Base-by-base conservation (phyloP, 2,797 vertebrate species). In the Paratrypauchen microcephalus region DNA sequence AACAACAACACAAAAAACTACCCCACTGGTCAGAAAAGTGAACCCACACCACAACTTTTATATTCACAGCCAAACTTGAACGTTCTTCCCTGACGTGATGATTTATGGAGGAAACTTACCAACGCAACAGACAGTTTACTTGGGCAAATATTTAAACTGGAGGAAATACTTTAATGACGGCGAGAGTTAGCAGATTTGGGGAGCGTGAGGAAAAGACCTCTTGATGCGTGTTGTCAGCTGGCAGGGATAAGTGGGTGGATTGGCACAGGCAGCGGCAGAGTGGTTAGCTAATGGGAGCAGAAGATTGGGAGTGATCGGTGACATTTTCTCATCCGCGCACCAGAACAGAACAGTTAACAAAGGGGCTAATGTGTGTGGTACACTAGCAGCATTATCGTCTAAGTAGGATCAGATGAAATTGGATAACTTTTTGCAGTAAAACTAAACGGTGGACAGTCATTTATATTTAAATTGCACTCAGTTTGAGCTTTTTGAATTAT, bases 241-340 rank as follows among this genome's bases (percentile, higher is more conserved):
- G 69, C 69, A 72, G 68, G n/a, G 50, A 24, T 64, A 71, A 80
- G 75, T 61, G 72, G 57, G 55, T 75, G 56, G 68, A 18, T 63
- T 69, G 69, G 74, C 74, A 74, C 47, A 16, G 23, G 50, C 69
- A 45, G 41, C 69, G 68, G 56, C 45, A 70, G 66, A 73, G 65
- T 71, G 63, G 56, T 65, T 62, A 62, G 65, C 76, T 78, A 83
- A 81, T 77, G 74, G 71, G 69, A 77, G 76, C 73, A 48, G 28
- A 71, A 71, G 73, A 83, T 65, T 64, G 50, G 57, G 41, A 48
- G 66, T 60, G 68, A 76, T 68, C 64, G 74, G 71, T 2, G 28
- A 66, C 69, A 41, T 79, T 66, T 66, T 77, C 78, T 68, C 41
- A 70, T 72, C 66, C 19, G 58, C 60, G 59, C 50, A 65, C 71